Evolutionary conservation across 23 tunicate genomes (phyloP).

Genomic region (Botrylloides violaceus): DNA sequence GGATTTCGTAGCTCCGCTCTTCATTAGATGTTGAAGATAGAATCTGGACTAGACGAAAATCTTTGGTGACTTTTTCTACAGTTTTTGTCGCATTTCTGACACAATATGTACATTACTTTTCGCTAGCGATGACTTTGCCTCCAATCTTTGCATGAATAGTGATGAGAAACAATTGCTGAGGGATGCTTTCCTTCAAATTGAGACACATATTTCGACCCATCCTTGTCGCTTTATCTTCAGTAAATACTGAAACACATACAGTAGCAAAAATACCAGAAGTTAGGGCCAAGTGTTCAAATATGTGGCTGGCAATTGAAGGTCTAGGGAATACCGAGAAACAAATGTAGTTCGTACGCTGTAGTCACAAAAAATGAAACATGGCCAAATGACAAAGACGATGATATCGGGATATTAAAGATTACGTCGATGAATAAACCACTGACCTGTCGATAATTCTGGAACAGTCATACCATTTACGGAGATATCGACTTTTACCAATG

Average conservation of each 20-base stretch:
- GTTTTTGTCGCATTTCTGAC: neutral
- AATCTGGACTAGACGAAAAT: too few species aligned
- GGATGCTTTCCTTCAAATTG: constrained; percentile 40
- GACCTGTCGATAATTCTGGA: constrained; percentile 54
- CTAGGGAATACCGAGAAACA: too few species aligned
- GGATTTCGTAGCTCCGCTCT: too few species aligned
- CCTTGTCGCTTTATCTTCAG: constrained; percentile 26
- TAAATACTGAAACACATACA: constrained; percentile 67
- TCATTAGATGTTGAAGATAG: too few species aligned
- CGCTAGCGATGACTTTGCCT: constrained; percentile 41
- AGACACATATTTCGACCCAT: constrained; percentile 43
- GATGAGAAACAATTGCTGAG: constrained; percentile 36
- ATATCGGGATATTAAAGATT: too few species aligned
- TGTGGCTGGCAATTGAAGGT: too few species aligned
- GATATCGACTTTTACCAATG: constrained; percentile 50
- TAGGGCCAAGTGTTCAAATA: too few species aligned
- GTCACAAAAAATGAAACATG: too few species aligned
- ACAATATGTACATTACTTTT: constrained; percentile 26
- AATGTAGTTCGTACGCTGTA: too few species aligned
- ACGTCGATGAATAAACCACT: neutral
- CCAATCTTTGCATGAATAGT: constrained; percentile 64
- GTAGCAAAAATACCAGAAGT: too few species aligned
- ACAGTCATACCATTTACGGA: constrained; percentile 44
- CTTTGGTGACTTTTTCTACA: neutral
- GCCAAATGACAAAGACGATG: too few species aligned